phyloP scores from a whole-genome alignment of 2,888 invertebrate genomes.

The Heliconius hortense region DNA sequence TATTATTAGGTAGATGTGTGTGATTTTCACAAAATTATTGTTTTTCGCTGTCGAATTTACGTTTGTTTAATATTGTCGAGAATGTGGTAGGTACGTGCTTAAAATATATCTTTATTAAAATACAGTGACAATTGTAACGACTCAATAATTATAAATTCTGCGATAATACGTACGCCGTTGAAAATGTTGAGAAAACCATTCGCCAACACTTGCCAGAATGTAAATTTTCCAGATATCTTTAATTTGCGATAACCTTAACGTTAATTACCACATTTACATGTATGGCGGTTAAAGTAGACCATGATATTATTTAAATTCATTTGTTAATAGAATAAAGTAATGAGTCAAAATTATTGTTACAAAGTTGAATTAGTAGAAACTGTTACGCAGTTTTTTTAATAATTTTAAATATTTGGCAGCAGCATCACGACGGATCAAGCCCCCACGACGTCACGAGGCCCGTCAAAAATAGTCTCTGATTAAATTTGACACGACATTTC shows the following conservation, averaged over 20 bases:
- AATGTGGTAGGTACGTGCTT: neutral
- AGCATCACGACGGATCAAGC: slow-evolving; percentile 8
- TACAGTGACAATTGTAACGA: slow-evolving; percentile 30
- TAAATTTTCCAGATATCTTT: slow-evolving; percentile 24
- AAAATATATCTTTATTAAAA: slow-evolving; percentile 28
- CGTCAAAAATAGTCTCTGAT: slow-evolving; percentile 17
- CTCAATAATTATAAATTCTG: slow-evolving; percentile 33
- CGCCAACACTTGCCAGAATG: slow-evolving; percentile 29
- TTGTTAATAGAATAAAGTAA: no score
- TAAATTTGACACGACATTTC: slow-evolving; percentile 1
- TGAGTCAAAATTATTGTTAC: neutral
- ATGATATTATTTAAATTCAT: no score
- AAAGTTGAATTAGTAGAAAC: neutral
- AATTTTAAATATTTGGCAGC: slow-evolving; percentile 18
- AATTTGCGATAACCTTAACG: slow-evolving; percentile 25
- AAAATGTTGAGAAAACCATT: slow-evolving; percentile 21
- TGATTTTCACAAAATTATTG: neutral
- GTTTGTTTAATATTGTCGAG: neutral
- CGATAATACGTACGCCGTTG: slow-evolving; percentile 29
- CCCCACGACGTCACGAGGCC: slow-evolving; percentile 20
- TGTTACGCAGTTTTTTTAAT: neutral
- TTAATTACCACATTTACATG: neutral
- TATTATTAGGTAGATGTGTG: neutral
- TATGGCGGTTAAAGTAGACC: neutral
- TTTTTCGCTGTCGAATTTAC: slow-evolving; percentile 12